Conservation (phyloP, 2,113 vertebrate species). For the Thermophis baileyi region DNA sequence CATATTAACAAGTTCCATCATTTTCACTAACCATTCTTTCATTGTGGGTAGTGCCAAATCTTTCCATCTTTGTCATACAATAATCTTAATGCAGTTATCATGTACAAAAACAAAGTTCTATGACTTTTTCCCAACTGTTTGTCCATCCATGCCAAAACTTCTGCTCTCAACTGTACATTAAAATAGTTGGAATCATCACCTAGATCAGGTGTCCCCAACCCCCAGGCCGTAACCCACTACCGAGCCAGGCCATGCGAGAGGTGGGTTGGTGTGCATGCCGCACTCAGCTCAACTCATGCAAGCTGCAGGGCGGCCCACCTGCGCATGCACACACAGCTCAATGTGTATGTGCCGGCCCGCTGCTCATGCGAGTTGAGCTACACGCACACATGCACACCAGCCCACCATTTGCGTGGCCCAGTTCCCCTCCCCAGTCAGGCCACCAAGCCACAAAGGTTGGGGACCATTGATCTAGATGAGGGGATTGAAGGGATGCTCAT, state of each 20-base stretch:
- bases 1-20: background rate
- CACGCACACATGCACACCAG: too few species aligned
- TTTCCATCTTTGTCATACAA: background rate
- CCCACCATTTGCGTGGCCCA: background rate
- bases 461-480: too few species aligned
- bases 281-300: background rate
- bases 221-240: background rate
- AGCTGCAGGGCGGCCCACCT: background rate
- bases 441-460: background rate
- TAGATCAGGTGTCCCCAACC: background rate
- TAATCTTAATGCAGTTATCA: background rate
- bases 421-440: background rate
- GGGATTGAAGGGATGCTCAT: background rate
- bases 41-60: background rate
- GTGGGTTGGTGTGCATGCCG: too few species aligned
- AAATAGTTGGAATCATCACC: background rate
- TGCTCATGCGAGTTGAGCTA: background rate
- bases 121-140: background rate
- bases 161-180: background rate
- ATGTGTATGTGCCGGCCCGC: background rate
- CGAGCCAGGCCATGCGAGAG: background rate
- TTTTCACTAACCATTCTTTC: too few species aligned
- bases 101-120: background rate
- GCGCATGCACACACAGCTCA: background rate
- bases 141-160: background rate